Evolutionary conservation across 35 echinoderm and acorn worm species (phyloP), one percentile per base, ranked within the genome.

Genomic region (Apostichopus parvimensis): DNA sequence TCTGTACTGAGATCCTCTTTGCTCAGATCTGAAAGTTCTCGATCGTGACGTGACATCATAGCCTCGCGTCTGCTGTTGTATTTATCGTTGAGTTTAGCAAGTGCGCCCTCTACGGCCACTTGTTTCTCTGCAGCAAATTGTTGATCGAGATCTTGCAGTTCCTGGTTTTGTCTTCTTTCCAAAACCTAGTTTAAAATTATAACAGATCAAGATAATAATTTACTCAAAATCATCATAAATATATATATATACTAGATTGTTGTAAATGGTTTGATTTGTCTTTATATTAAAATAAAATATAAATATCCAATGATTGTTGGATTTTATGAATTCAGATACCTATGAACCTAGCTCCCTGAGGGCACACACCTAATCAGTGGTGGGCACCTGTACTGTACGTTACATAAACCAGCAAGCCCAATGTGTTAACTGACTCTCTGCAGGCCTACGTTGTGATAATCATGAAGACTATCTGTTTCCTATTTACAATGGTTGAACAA

Each of bases 61-160:
- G 88, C 56, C 18, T 98, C 95, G 1, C 97, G 94, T 73, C 78
- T 79, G 68, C 75, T 59, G 71, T 98, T 89, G 88, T 93, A 96
- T 18, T 98, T 94, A 82, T 98, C 94, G 14, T 96, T 91, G 2
- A 98, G 93, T 62, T 96, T 98, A 56, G 95, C 60, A 6, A 98
- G 95, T 71, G 90, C 91, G 26, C 91, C 97, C 91, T 96, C 95
- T 8, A 96, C 81, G 23, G 97, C 97, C 14, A 98, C 93, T 66
- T 93, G 95, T 52, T 93, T 93, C 70, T 98, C 97, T 25, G 97
- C 95, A 62, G 80, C 97, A 79, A 98, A 98, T 53, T 98, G 97
- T 5, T 70, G 86, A 71, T 98, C 94, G 0, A 98, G 92, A 79
- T 94, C 95, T 14, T 86, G 64, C 13, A 94, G 55, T 90, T 98